These are phyloP conservation scores for Bradypodion ventrale DNA, from an alignment of 2,797 vertebrate species.

Conservation along the genomic window DNA sequence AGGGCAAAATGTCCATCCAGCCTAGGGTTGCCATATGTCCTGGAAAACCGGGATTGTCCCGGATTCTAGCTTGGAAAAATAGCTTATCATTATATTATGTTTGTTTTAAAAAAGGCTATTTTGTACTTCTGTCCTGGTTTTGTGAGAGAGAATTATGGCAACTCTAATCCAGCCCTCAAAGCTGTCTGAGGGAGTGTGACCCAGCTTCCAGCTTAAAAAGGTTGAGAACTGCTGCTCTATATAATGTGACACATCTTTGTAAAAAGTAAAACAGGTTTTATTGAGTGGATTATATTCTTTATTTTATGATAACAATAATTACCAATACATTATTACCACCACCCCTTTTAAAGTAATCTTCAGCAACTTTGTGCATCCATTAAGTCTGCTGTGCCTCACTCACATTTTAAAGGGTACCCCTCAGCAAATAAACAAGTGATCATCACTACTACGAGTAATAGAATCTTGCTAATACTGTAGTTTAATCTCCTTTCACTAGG, in stretches of 20 bases:
- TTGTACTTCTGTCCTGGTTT: no score
- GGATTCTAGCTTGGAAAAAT: no score
- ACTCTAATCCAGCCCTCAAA: no score
- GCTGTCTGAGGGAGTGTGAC: no score
- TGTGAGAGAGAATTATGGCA: no score
- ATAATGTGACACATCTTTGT: background rate
- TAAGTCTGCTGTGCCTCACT: background rate
- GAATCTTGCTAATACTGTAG: background rate
- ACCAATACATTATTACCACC: background rate
- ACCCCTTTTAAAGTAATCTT: background rate
- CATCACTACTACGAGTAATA: background rate
- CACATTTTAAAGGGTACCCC: background rate
- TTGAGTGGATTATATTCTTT: background rate
- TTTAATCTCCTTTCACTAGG: background rate
- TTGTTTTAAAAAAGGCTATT: no score
- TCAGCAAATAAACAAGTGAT: background rate
- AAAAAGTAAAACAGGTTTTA: background rate
- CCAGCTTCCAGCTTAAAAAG: no score
- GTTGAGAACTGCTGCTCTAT: no score
- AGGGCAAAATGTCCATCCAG: no score
- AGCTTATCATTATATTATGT: no score
- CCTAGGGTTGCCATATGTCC: no score
- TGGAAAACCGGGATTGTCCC: no score
- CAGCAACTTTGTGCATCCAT: background rate
- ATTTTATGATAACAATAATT: background rate